phyloP scores from a whole-genome alignment of 2,113 vertebrate genomes.

The Eulacestoma nigropectus region DNA sequence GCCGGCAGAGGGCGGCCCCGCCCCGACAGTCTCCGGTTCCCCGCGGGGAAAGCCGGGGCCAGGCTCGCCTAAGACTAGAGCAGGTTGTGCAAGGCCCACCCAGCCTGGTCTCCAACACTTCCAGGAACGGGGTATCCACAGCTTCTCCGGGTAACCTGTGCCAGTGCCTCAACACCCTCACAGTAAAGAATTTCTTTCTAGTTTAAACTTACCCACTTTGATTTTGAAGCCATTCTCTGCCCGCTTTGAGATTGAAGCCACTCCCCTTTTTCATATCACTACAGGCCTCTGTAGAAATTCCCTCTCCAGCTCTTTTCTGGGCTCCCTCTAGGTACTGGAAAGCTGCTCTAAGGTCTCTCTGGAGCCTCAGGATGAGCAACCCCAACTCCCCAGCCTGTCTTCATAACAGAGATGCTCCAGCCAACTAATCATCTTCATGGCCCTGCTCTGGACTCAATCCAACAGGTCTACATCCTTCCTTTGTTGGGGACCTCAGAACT shows the following conservation, averaged over 20 bases:
- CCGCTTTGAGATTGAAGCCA: background rate
- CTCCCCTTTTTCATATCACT: background rate
- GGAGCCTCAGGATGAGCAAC: background rate
- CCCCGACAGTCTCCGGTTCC: background rate
- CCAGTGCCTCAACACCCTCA: background rate
- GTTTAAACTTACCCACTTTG: background rate
- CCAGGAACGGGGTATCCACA: background rate
- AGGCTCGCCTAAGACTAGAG: background rate
- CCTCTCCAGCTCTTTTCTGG: background rate
- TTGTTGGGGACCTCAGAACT: background rate
- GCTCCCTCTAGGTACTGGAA: background rate
- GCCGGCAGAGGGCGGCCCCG: conserved; percentile 64
- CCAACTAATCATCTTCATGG: background rate
- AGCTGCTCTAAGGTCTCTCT: background rate
- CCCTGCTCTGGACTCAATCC: background rate
- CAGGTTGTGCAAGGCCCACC: no score
- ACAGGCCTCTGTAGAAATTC: background rate
- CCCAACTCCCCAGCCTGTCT: background rate
- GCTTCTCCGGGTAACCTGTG: background rate
- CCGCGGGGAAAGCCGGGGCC: background rate
- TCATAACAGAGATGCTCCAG: background rate
- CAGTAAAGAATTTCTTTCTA: background rate
- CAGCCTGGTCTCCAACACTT: background rate
- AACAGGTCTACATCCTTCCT: background rate
- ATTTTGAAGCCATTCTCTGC: background rate